A percentile compares a stretch with the other conserved stretches of the same genome.
Evolutionary conservation across 2,113 vertebrate genomes (phyloP).

Genomic region (Gorsachius goisagi): DNA sequence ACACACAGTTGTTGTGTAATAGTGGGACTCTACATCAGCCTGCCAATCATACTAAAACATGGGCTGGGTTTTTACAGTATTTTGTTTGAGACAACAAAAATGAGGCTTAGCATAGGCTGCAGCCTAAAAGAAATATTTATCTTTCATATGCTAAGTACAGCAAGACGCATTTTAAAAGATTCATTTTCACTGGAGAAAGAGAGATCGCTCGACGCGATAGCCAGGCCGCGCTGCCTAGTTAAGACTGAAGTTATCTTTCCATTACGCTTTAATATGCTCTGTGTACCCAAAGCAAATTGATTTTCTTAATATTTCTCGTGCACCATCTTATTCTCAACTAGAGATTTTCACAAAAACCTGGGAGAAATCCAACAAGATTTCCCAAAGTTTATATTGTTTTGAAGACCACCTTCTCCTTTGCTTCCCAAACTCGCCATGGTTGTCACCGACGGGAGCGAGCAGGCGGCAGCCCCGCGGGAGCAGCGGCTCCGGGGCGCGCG

Average conservation of each 20-base stretch:
- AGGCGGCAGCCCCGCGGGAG: not conserved
- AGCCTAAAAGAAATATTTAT: not conserved
- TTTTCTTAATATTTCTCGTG: conserved; percentile 26
- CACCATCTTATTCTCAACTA: not conserved
- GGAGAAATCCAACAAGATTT: not conserved
- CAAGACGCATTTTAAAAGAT: not conserved
- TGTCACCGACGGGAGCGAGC: accelerated
- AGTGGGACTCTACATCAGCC: not conserved
- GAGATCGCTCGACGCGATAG: not conserved
- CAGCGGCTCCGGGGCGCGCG: accelerated
- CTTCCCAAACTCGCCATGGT: accelerated
- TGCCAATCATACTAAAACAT: not conserved
- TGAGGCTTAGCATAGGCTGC: not conserved
- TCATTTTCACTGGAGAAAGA: not conserved
- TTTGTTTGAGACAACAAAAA: not conserved
- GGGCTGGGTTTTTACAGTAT: not conserved
- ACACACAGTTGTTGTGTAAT: not conserved
- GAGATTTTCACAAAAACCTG: not conserved
- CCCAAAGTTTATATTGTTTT: not conserved
- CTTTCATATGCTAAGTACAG: conserved; percentile 22
- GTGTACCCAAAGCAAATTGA: not conserved
- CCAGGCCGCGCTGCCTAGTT: not conserved
- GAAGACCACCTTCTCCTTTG: not conserved
- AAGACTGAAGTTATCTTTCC: conserved; percentile 32
- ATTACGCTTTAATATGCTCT: not conserved